Evolutionary conservation across 2,113 vertebrate species (phyloP).

Genomic region (Solea senegalensis): DNA sequence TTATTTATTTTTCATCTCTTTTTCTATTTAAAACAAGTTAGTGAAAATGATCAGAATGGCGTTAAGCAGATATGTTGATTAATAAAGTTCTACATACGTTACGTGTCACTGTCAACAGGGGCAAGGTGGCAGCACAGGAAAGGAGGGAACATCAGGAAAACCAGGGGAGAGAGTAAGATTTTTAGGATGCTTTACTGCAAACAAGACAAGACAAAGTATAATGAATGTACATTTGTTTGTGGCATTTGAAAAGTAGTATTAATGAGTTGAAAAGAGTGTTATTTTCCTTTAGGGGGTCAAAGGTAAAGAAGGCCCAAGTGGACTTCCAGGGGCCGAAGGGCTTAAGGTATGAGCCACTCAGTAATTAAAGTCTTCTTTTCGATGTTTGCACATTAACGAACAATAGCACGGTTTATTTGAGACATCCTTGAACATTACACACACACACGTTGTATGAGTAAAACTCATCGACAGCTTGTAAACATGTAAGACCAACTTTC

Average conservation of each 20-base stretch:
- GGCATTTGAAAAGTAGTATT: too few species aligned
- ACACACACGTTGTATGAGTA: too few species aligned
- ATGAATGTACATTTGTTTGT: too few species aligned
- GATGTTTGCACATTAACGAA: too few species aligned
- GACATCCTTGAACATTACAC: too few species aligned
- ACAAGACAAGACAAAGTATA: too few species aligned
- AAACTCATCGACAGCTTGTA: too few species aligned
- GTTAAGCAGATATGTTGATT: not conserved
- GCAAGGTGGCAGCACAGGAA: constrained; percentile 66
- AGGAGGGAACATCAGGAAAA: constrained; percentile 69
- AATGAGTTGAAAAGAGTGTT: not conserved
- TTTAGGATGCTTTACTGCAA: not conserved
- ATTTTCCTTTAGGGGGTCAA: constrained; percentile 71
- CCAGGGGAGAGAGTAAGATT: constrained; percentile 68
- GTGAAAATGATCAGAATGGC: not conserved
- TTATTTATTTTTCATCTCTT: constrained; percentile 1
- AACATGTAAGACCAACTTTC: too few species aligned
- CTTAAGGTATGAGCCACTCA: constrained; percentile 65
- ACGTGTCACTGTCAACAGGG: constrained; percentile 64
- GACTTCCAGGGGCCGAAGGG: constrained; percentile 64
- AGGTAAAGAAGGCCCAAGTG: constrained; percentile 67
- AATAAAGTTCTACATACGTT: not conserved
- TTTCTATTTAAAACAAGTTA: not conserved
- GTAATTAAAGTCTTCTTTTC: too few species aligned
- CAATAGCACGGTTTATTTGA: too few species aligned